These are phyloP conservation scores for Antidorcas marsupialis DNA, from an alignment of 2,113 vertebrate species.

Conservation along the genomic window DNA sequence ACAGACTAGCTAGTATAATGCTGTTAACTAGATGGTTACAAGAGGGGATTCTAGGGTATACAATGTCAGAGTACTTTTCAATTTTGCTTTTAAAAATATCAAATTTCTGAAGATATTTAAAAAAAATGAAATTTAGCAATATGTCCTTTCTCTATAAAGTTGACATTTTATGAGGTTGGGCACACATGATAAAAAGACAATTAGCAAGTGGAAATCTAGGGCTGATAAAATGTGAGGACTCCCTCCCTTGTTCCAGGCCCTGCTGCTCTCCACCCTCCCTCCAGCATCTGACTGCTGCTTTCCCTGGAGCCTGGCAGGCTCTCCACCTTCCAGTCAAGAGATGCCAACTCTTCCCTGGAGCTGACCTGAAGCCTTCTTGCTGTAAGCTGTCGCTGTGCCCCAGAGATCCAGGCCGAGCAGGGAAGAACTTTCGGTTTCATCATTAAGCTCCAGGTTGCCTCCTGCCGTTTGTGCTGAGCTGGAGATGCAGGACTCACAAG, in stretches of 20 bases:
- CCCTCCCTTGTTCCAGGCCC: accelerated
- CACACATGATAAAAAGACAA: not conserved
- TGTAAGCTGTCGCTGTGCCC: not conserved
- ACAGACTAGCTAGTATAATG: not conserved
- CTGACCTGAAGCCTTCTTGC: not conserved
- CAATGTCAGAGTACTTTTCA: not conserved
- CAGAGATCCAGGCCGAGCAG: not conserved
- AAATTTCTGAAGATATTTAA: not conserved
- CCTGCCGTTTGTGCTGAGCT: not conserved
- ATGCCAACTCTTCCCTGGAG: not conserved
- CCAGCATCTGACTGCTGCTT: not conserved
- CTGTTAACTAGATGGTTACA: not conserved
- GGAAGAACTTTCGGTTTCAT: not conserved
- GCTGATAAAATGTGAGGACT: not conserved
- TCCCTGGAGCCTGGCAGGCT: not conserved
- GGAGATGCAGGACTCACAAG: not conserved
- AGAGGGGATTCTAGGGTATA: not conserved
- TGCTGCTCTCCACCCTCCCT: accelerated
- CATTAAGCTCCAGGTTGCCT: not conserved
- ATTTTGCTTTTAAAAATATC: not conserved
- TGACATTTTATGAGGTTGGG: not conserved
- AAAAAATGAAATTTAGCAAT: not conserved
- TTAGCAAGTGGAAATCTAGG: not conserved
- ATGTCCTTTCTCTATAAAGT: not conserved
- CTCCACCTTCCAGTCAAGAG: not conserved